These are phyloP conservation scores for Drosophila tripunctata DNA, from an alignment of 2,888 invertebrate species.

Conservation along the genomic window DNA sequence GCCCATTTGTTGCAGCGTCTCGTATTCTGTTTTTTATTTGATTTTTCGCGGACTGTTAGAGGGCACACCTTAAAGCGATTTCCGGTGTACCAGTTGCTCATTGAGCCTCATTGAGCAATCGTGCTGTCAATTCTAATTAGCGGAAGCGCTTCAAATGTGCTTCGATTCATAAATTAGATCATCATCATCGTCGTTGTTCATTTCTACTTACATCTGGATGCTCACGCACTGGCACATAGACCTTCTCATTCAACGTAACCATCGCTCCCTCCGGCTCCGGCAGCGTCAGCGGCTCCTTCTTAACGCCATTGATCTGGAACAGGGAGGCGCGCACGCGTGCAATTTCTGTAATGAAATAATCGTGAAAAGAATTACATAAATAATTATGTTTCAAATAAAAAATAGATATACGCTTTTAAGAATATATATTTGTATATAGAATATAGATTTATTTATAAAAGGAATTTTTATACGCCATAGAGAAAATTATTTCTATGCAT, in stretches of 20 bases:
- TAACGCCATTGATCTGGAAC: constrained; percentile 99
- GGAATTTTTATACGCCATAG: too few species aligned
- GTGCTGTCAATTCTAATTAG: constrained; percentile 80
- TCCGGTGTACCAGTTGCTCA: constrained; percentile 83
- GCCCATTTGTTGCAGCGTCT: constrained; percentile 59
- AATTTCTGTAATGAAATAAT: constrained; percentile 92
- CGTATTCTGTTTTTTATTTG: constrained; percentile 30
- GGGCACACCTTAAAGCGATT: constrained; percentile 82
- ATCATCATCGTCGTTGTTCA: constrained; percentile 32
- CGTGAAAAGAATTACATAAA: constrained; percentile 8
- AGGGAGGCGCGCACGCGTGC: constrained; percentile 98
- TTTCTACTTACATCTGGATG: constrained; percentile 97
- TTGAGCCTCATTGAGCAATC: constrained; percentile 70
- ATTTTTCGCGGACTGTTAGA: constrained; percentile 38
- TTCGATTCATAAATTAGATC: constrained; percentile 72
- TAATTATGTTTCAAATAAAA: constrained; percentile 6
- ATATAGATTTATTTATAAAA: too few species aligned
- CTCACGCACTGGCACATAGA: constrained; percentile 99
- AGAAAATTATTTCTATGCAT: too few species aligned
- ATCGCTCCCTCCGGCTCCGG: constrained; percentile 96
- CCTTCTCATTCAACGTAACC: constrained; percentile 98
- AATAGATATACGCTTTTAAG: too few species aligned
- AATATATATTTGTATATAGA: too few species aligned
- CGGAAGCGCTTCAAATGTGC: constrained; percentile 75
- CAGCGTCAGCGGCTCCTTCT: constrained; percentile 95